Base-by-base conservation (phyloP, 2,888 invertebrate species). In the Melanchra persicariae region DNA sequence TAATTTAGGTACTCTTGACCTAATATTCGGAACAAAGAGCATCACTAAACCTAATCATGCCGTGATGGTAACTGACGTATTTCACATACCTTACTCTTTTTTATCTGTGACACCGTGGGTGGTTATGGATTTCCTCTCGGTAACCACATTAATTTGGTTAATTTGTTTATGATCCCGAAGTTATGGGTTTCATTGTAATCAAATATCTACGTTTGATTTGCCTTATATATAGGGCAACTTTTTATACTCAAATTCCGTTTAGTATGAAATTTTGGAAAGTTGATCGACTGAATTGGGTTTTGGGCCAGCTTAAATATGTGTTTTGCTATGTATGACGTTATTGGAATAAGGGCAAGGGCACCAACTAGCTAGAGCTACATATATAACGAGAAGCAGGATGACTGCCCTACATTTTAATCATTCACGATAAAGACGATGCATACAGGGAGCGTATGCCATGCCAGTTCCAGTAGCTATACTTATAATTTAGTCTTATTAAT, bases 1-100 rank as follows among this genome's bases (percentile, higher is more conserved):
- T n/a, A n/a, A n/a, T n/a, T n/a, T n/a, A n/a, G n/a, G n/a, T n/a
- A n/a, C 37, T 37, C 37, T 37, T 37, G 37, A 37, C 37, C 9
- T 37, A 8, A 37, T 70, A 12, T 40, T 49, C 19, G 17, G 4
- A 9, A 6, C 3, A 43, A 60, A 54, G 34, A 52, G 19, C 79
- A 79, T 74, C 79, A 79, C 79, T 72, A 77, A 2, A 60, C 24
- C 74, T 78, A 74, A 70, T 70, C 79, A 51, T 7, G 37, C 24
- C 22, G 66, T 71, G 45, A 61, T 73, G 55, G 66, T 49, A 70
- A 74, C 79, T 15, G 61, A 47, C 68, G 77, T 61, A 40, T 55
- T 70, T 69, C 49, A 83, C 66, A 77, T 85, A 64, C 70, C 30
- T 79, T 51, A 15, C 69, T 61, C 17, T 79, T 79, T 79, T 79